Base-by-base conservation (phyloP, 2,888 invertebrate genomes). In the Muschampia plurimacula region DNA sequence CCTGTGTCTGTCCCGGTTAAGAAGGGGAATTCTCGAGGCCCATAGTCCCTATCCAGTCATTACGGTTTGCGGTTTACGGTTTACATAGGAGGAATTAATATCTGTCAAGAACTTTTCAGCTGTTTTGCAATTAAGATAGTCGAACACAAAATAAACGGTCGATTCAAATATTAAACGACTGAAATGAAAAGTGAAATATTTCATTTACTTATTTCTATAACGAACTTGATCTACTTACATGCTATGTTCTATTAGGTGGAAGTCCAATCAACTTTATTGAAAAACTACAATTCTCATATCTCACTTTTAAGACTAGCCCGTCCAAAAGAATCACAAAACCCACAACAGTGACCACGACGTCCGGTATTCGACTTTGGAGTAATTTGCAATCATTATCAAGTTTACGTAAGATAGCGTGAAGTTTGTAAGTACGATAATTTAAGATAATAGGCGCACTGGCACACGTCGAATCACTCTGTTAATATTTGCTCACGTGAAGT, bases 311-410 rank as follows among this genome's bases (percentile, higher is more conserved):
- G 8, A 55, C 52, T 22, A 9, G 9, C 22, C 22, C 15, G 22
- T 55, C n/a, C 22, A 22, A 55, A 55, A 15, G 52, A 22, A 9
- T 8, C 22, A 55, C 22, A 49, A 55, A 55, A 55, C 15, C 52
- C 15, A 55, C 9, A 55, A 15, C 7, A 52, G 52, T 32, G 32
- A 32, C 32, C 32, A 32, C 52, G 36, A 13, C 36, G 13, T 7
- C 36, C 12, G 22, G 15, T 12, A 12, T 12, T 32, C 15, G 22
- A 13, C 57, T 67, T 67, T 12, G 12, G 22, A 57, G 67, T 67
- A 55, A 67, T 67, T 57, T 67, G 41, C 57, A 39, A 57, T 41
- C 67, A 67, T 67, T 67, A 67, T 67, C 57, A 67, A 41, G 39
- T 55, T 57, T 57, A 57, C 55, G 55, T 28, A 55, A 28, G 39